Evolutionary conservation across 2,113 vertebrate genomes (phyloP).

Genomic region (Todiramphus chloris): DNA sequence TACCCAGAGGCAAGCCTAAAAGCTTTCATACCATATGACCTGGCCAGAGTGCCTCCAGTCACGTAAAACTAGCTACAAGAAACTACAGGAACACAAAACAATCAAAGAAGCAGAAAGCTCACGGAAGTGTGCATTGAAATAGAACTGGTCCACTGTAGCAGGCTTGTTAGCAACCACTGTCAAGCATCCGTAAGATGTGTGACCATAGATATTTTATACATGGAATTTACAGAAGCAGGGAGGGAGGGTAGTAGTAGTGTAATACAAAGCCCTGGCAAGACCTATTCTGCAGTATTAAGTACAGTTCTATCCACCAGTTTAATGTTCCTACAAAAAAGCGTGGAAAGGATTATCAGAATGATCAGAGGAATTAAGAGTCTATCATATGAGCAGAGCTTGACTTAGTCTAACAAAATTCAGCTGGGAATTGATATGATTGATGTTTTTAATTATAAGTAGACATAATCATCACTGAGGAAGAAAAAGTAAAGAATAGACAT

Average conservation of each 20-base stretch:
- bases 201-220: not conserved
- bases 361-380: not conserved
- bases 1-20: not conserved
- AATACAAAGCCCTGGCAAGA: not conserved
- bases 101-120: not conserved
- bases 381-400: not conserved
- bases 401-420: not conserved
- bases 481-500: not conserved
- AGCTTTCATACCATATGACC: not conserved
- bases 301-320: not conserved
- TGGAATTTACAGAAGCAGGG: not conserved
- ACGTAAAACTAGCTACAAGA: not conserved
- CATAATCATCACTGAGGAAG: not conserved
- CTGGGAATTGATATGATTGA: not conserved
- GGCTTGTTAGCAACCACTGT: not conserved
- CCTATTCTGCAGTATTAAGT: not conserved
- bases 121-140: not conserved
- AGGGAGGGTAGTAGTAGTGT: not conserved
- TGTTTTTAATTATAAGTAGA: constrained; percentile 4
- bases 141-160: not conserved
- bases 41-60: not conserved
- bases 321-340: not conserved
- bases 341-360: not conserved
- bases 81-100: not conserved
- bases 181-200: not conserved